These are phyloP conservation scores for Dryadula phaetusa DNA, from an alignment of 2,888 invertebrate species.

Conservation along the genomic window DNA sequence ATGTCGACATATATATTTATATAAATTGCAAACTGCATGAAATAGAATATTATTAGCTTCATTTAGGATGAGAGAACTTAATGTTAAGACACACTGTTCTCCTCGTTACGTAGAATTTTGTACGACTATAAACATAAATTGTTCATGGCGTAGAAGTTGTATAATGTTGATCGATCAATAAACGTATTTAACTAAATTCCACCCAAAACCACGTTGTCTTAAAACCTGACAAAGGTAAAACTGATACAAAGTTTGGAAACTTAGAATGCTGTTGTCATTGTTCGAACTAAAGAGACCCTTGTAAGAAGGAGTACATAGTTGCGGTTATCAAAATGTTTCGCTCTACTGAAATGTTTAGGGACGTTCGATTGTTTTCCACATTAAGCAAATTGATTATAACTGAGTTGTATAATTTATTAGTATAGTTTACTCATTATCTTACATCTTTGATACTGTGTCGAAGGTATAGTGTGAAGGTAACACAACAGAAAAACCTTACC, in stretches of 20 bases:
- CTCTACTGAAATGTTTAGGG: conserved; percentile 55
- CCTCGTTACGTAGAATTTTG: too few species aligned
- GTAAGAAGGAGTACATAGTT: conserved; percentile 67
- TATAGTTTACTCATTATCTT: not conserved
- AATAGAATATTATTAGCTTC: too few species aligned
- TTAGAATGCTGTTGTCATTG: conserved; percentile 70
- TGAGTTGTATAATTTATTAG: not conserved
- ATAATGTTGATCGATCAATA: not conserved
- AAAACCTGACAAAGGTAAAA: conserved; percentile 64
- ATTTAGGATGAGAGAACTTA: too few species aligned
- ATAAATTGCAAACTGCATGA: too few species aligned
- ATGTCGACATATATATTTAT: too few species aligned
- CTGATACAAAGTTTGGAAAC: conserved; percentile 63
- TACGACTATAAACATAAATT: too few species aligned
- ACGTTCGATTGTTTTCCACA: conserved; percentile 46
- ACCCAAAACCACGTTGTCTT: conserved; percentile 39
- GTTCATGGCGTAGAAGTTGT: too few species aligned
- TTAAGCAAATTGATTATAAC: conserved; percentile 6
- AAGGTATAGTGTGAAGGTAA: too few species aligned
- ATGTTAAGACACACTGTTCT: too few species aligned
- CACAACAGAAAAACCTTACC: too few species aligned
- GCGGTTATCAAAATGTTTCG: conserved; percentile 64
- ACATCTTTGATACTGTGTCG: too few species aligned
- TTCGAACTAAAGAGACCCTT: conserved; percentile 60
- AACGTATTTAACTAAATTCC: conserved; percentile 22